A percentile compares a stretch with the other conserved stretches of the same genome.
Conservation (phyloP, 2,797 vertebrate species). For the Microhierax caerulescens region DNA sequence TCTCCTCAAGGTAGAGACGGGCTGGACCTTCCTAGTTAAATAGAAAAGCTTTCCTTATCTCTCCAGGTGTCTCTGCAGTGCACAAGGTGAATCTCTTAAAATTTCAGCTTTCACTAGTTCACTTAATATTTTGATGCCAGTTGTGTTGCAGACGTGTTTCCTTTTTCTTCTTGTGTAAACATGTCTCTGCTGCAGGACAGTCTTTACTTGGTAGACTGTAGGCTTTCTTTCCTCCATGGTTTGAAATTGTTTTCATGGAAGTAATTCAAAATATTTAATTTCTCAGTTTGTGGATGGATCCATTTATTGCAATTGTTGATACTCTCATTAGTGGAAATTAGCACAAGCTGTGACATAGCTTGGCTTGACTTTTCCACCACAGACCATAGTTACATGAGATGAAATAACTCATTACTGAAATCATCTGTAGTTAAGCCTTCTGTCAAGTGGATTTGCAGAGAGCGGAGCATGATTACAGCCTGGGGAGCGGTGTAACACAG, state of each 20-base stretch:
- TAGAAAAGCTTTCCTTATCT: not conserved
- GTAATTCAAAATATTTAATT: not conserved
- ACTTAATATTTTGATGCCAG: not conserved
- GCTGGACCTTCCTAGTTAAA: not conserved
- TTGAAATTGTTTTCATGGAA: not conserved
- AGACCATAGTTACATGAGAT: slow-evolving; percentile 6
- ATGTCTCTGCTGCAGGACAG: not conserved
- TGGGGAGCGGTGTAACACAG: not conserved
- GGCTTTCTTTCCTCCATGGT: not conserved
- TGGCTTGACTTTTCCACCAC: slow-evolving; percentile 17
- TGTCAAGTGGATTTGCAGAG: slow-evolving; percentile 29
- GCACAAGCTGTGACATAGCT: not conserved
- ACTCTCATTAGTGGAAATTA: slow-evolving; percentile 28
- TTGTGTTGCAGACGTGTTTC: not conserved
- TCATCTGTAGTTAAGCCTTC: slow-evolving; percentile 24
- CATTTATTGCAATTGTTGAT: slow-evolving; percentile 16
- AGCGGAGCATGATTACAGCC: not conserved
- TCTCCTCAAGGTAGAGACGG: not conserved
- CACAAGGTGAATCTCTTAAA: not conserved
- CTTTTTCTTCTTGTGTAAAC: not conserved
- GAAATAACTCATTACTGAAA: slow-evolving; percentile 31
- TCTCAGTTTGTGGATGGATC: not conserved
- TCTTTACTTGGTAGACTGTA: not conserved
- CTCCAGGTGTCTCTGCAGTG: not conserved
- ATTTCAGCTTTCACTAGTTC: not conserved